Percentiles rank a stretch among this genome's conserved stretches.
phyloP scores from a whole-genome alignment of 2,888 invertebrate genomes.

The Mimas tiliae region DNA sequence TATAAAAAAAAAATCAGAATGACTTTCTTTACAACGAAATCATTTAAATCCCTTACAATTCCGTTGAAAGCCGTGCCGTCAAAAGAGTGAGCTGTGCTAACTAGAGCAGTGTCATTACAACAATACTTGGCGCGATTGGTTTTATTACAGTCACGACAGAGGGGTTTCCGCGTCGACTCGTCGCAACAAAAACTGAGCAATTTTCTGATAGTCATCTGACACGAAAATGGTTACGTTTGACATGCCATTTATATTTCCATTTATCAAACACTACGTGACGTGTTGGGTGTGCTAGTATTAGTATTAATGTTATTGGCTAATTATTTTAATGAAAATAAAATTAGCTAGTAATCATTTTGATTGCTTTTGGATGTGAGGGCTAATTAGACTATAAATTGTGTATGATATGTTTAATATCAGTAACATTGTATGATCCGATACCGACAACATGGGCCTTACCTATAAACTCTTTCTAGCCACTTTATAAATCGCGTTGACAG shows the following conservation, averaged over 20 bases:
- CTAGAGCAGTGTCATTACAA: conserved; percentile 21
- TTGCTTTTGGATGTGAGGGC: conserved; percentile 6
- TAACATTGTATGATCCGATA: conserved; percentile 2
- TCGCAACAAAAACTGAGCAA: conserved; percentile 76
- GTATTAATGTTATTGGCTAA: conserved; percentile 31
- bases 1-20: too few species aligned
- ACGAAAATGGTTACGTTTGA: conserved; percentile 76
- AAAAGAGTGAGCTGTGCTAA: conserved; percentile 19
- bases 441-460: too few species aligned
- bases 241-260: conserved; percentile 80
- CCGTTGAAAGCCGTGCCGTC: conserved; percentile 18
- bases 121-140: conserved; percentile 35
- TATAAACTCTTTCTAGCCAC: too few species aligned
- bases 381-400: not conserved
- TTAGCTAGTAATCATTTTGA: conserved; percentile 23
- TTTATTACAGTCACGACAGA: conserved; percentile 64
- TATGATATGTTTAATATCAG: not conserved
- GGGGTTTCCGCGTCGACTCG: conserved; percentile 59
- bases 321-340: conserved; percentile 24
- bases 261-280: conserved; percentile 59
- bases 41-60: not conserved
- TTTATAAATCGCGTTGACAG: too few species aligned
- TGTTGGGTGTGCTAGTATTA: conserved; percentile 32
- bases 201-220: conserved; percentile 80
- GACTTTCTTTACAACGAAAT: not conserved